A percentile compares a stretch with the other conserved stretches of the same genome.
phyloP scores from a whole-genome alignment of 1,140 invertebrate genomes.

The Fopius arisanus region DNA sequence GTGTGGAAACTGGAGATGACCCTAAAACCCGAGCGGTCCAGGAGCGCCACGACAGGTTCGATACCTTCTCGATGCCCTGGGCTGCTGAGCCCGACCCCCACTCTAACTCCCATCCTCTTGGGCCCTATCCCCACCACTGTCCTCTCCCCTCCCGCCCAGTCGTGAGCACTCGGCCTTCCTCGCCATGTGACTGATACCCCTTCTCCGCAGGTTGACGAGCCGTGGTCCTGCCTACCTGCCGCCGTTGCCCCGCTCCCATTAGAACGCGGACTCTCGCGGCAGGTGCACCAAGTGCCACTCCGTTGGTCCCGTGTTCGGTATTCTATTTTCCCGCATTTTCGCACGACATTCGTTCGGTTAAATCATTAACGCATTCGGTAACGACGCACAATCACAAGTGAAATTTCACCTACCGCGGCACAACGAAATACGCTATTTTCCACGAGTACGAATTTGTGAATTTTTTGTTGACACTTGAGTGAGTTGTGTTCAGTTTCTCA shows the following conservation, averaged over 20 bases:
- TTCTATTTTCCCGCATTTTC: neutral
- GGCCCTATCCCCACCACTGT: neutral
- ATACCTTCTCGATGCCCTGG: slow-evolving; percentile 21
- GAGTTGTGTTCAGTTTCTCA: no score
- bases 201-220: slow-evolving; percentile 58
- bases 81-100: neutral
- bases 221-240: slow-evolving; percentile 64
- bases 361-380: no score
- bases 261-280: slow-evolving; percentile 65
- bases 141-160: slow-evolving; percentile 29
- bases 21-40: slow-evolving; percentile 12
- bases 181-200: slow-evolving; percentile 64
- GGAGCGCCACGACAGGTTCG: slow-evolving; percentile 41
- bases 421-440: no score
- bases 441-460: no score
- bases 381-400: no score
- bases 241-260: slow-evolving; percentile 65
- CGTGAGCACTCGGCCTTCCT: slow-evolving; percentile 35
- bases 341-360: no score
- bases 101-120: neutral
- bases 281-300: slow-evolving; percentile 63
- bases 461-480: neutral
- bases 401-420: no score
- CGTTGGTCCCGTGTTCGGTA: neutral
- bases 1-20: slow-evolving; percentile 4